Percentiles rank a stretch among this genome's conserved stretches.
Conservation (phyloP, 2,113 vertebrate genomes). For the Zapus hudsonius region DNA sequence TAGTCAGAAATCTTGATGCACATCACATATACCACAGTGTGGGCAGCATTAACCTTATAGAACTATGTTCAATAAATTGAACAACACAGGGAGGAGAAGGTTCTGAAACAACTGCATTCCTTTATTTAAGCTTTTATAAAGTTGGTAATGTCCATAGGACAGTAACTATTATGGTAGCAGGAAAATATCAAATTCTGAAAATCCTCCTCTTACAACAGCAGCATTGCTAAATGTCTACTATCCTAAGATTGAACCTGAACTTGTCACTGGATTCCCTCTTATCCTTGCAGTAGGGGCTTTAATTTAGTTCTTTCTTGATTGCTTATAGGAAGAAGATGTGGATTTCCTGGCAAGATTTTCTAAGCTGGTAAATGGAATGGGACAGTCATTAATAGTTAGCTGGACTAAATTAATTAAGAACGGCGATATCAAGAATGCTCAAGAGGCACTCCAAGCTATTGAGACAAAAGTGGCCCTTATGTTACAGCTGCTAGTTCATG, state of each 20-base stretch:
- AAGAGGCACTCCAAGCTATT: slow-evolving; percentile 92
- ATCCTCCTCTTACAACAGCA: neutral
- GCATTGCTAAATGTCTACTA: neutral
- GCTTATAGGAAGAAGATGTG: slow-evolving; percentile 95
- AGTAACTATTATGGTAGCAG: neutral
- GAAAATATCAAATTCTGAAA: slow-evolving; percentile 31
- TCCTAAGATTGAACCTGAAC: neutral
- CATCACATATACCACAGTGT: neutral
- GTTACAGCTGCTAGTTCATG: slow-evolving; percentile 94
- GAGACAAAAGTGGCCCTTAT: slow-evolving; percentile 95
- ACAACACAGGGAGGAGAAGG: neutral
- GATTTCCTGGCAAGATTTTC: slow-evolving; percentile 99
- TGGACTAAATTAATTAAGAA: slow-evolving; percentile 95
- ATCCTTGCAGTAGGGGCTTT: neutral
- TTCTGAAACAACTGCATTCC: neutral
- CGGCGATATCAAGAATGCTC: slow-evolving; percentile 90
- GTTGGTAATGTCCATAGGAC: neutral
- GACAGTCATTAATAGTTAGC: slow-evolving; percentile 97
- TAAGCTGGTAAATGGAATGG: slow-evolving; percentile 97
- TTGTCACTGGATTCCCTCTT: neutral
- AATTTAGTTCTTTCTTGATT: slow-evolving; percentile 17
- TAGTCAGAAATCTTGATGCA: neutral
- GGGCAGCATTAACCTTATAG: neutral
- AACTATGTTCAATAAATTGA: neutral
- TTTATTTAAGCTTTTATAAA: slow-evolving; percentile 20